phyloP scores from a whole-genome alignment of 1,140 invertebrate genomes.

The Drosophila varians region DNA sequence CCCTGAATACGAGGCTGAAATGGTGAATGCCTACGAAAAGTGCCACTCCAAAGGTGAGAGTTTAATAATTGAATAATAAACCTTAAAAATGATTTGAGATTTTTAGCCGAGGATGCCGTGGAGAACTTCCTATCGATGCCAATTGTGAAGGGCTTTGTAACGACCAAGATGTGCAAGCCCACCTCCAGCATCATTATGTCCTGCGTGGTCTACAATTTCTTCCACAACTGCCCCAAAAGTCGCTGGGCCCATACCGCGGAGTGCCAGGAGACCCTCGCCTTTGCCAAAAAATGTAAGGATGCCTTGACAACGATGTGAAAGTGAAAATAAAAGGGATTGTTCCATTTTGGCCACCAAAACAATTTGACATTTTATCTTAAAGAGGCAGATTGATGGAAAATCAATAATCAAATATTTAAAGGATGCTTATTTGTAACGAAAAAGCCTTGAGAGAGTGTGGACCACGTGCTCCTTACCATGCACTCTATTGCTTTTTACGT shows the following conservation, averaged over 20 bases:
- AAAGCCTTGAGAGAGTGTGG: too few relatives aligned
- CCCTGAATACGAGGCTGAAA: slow-evolving; percentile 67
- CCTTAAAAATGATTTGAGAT: neutral
- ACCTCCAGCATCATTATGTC: slow-evolving; percentile 56
- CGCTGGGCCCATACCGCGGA: slow-evolving; percentile 69
- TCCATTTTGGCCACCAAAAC: too few relatives aligned
- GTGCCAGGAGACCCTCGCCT: slow-evolving; percentile 57
- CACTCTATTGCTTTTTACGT: too few relatives aligned
- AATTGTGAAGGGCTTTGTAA: slow-evolving; percentile 32
- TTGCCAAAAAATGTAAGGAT: slow-evolving; percentile 65
- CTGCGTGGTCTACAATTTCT: slow-evolving; percentile 64
- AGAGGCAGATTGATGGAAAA: neutral
- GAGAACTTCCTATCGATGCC: slow-evolving; percentile 45
- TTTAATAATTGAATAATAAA: neutral
- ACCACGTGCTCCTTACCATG: too few relatives aligned
- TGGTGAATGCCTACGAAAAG: slow-evolving; percentile 53
- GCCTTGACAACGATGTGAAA: slow-evolving; percentile 65
- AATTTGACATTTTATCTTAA: too few relatives aligned
- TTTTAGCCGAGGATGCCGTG: slow-evolving; percentile 44
- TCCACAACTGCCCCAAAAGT: slow-evolving; percentile 59
- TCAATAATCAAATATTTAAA: neutral
- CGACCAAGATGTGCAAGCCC: slow-evolving; percentile 44
- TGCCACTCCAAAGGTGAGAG: slow-evolving; percentile 60
- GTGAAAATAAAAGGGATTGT: too few relatives aligned
- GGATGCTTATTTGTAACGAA: too few relatives aligned